Base-by-base conservation (phyloP, 2,797 vertebrate species). In the Phoxinus dragarum region DNA sequence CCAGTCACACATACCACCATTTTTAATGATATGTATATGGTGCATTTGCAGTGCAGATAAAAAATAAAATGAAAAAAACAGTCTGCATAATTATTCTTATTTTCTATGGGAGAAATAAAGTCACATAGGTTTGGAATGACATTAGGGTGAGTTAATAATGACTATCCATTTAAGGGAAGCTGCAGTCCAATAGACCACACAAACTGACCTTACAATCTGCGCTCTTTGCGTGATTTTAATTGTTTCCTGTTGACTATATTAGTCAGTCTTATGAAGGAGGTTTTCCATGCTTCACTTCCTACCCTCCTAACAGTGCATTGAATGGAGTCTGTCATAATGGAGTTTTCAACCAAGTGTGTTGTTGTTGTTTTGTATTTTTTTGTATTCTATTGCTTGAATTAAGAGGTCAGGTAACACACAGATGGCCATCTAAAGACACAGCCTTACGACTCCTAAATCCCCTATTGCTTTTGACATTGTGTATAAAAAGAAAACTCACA, bases 391-490 rank as follows among this genome's bases (percentile, higher is more conserved):
- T 38, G 19, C 19, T 36, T 38, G 21, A 56, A 76, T 56, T 56
- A 38, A 76, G 44, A 74, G 0, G 75, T 77, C 34, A 77, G 23
- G 23, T 19, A 17, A 38, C 52, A 42, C 23, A 61, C 72, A 67
- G 31, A 52, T 27, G n/a, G 36, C 44, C n/a, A 40, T n/a, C 9
- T 21, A 34, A 52, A 34, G 17, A 77, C 47, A 66, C 23, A n/a
- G 42, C 14, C 6, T 27, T 16, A 8, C 5, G 3, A 34, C 44
- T 11, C 59, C 23, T 0, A 21, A 76, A 84, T 67, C n/a, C 47
- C 14, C 59, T 31, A 67, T 67, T 56, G 36, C 61, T 77, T 77
- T 84, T 68, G 61, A 68, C 61, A 84, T 84, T 76, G n/a, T 47
- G 16, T 42, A 36, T 9, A 67, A 76, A 72, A 68, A 21, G 2